Evolutionary conservation across 2,113 vertebrate species (phyloP), one percentile per base, ranked within the genome.

Genomic region (Gnathonemus longibarbis): DNA sequence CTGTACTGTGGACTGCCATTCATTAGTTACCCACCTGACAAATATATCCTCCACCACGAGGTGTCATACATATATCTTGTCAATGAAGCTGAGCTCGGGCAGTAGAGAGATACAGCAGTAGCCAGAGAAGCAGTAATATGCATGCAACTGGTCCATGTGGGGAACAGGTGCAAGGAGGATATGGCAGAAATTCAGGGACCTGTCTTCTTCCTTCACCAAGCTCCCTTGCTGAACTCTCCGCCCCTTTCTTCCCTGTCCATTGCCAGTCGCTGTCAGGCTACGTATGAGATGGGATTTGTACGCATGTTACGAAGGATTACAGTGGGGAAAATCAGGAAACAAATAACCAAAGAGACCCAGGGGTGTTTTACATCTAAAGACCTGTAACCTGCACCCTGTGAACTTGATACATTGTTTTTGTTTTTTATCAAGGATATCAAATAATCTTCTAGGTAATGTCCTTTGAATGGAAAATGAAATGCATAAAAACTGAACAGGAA

Each of bases 271-370:
- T 21, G 35, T 4, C 17, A 49, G 74, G 35, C 74, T 80, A 80
- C 80, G n/a, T 88, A 35, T 83, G 90, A 86, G 62, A 53, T 80
- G 39, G 66, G 88, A 91, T 89, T 89, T 91, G 90, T 62, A 35
- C 52, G 85, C 49, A 52, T 83, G 62, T 83, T 77, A 56, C 49
- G 8, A 87, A 42, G 52, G 70, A 62, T 84, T 88, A 88, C 86
- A 84, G 27, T 46, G 49, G 24, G 58, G 56, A 31, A n/a, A 53
- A 66, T 89, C 70, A 2, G 84, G n/a, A 31, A 50, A 50, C 48
- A 86, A 86, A 86, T 27, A 27, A 48, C 45, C 45, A 10, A 10
- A 24, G 45, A 27, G 2, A 24, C 45, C 84, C 84, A 50, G 27
- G 24, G 21, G 11, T 27, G 84, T 49, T 49, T n/a, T 49, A 27